Conservation (phyloP, 2,797 vertebrate species). For the Hippocampus kuda region DNA sequence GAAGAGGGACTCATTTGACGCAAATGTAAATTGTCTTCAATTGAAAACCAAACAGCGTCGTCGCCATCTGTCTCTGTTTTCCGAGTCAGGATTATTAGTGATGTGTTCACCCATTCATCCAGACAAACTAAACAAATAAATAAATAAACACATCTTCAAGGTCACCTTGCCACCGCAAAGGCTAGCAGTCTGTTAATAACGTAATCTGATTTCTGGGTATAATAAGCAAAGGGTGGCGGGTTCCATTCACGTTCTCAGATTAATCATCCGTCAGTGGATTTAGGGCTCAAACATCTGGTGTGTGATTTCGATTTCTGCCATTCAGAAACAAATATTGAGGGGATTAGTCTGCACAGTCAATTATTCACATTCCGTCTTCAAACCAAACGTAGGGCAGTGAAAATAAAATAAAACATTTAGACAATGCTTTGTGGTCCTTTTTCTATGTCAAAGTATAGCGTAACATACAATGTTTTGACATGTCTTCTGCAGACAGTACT, state of each 20-base stretch:
- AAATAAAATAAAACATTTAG: background rate
- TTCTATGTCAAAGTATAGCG: background rate
- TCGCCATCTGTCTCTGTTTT: constrained; percentile 1
- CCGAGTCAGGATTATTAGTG: background rate
- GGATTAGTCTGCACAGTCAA: background rate
- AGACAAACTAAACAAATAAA: background rate
- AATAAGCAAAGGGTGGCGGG: constrained; percentile 15
- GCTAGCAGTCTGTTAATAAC: constrained; percentile 33
- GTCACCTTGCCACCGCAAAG: constrained; percentile 20
- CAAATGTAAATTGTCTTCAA: background rate
- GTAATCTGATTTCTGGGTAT: constrained; percentile 42
- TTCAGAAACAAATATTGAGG: constrained; percentile 16
- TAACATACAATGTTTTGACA: constrained; percentile 1
- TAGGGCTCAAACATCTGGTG: constrained; percentile 47
- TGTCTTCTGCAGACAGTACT: constrained; percentile 13
- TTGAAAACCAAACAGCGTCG: background rate
- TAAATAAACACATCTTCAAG: background rate
- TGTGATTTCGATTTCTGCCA: constrained; percentile 23
- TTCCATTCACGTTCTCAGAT: constrained; percentile 10
- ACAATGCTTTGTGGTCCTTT: background rate
- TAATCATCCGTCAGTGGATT: constrained; percentile 30
- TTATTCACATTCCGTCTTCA: background rate
- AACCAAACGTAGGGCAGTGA: background rate
- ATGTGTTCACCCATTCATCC: background rate
- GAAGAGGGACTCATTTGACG: background rate